Percentiles rank a stretch among this genome's conserved stretches.
Conservation (phyloP, 2,888 invertebrate genomes). For the Maniola hyperantus region DNA sequence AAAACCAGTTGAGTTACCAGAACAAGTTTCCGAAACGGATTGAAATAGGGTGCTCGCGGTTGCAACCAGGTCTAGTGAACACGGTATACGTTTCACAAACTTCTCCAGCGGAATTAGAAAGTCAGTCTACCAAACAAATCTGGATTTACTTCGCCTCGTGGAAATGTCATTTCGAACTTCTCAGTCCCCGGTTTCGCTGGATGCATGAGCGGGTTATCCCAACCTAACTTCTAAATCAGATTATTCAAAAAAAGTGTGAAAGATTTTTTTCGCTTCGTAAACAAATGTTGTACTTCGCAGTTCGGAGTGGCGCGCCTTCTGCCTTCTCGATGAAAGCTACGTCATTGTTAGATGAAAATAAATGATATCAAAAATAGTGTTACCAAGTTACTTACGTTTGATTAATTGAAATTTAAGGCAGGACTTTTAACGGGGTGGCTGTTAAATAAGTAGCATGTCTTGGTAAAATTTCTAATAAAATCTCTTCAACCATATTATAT, state of each 20-base stretch:
- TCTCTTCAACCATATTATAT: neutral
- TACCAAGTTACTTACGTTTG: neutral
- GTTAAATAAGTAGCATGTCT: neutral
- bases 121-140: slow-evolving; percentile 75
- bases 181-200: slow-evolving; percentile 39
- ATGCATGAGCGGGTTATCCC: slow-evolving; percentile 44
- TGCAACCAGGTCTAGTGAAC: slow-evolving; percentile 72
- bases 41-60: slow-evolving; percentile 77
- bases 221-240: slow-evolving; percentile 39
- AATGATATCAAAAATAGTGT: neutral
- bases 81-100: slow-evolving; percentile 80
- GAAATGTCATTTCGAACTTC: slow-evolving; percentile 74
- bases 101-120: slow-evolving; percentile 77
- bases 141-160: slow-evolving; percentile 72
- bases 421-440: neutral
- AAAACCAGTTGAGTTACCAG: slow-evolving; percentile 54
- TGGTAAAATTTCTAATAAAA: neutral
- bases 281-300: neutral
- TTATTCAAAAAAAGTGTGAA: slow-evolving; percentile 63
- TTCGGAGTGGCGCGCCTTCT: slow-evolving; percentile 1
- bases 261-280: slow-evolving; percentile 60
- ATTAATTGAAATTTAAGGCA: neutral
- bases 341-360: neutral
- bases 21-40: slow-evolving; percentile 72
- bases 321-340: neutral